Base-by-base conservation (phyloP, 2,113 vertebrate genomes). In the Chaetodon auriga region DNA sequence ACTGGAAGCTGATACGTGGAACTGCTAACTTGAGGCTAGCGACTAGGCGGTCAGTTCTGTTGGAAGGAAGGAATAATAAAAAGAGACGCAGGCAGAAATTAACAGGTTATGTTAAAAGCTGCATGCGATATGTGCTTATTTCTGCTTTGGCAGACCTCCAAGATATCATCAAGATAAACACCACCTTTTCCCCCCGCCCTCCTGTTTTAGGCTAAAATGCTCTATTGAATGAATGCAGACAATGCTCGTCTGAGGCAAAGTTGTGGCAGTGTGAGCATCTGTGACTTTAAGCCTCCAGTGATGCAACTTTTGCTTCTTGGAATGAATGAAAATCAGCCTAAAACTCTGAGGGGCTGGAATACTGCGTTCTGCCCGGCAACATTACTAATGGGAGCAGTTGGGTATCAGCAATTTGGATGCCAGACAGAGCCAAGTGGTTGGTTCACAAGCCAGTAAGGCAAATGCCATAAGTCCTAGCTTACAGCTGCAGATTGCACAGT, bases 301-400 rank as follows among this genome's bases (percentile, higher is more conserved):
- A 75, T 71, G 8, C 25, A 46, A 78, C 60, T 72, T 78, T 78
- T 65, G 54, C 53, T 38, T 65, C 46, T 53, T 65, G n/a, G 57
- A 83, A 69, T 72, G 15, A 81, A 78, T 72, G 35, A 75, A 84
- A 63, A 72, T 77, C 21, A 11, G 4, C 15, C 19, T 64, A 41
- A 84, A 68, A 53, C 13, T 57, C 54, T 69, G 30, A 58, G 41
- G 51, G 58, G 60, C 74, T 70, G 14, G 23, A 83, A 65, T 23
- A 75, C 16, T 36, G 19, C 41, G 25, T 35, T 62, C 70, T 64
- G 57, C 61, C 55, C 19, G 9, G 75, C 41, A 80, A 65, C 58
- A 81, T 60, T 51, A 78, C 19, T 35, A 45, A 69, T 19, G n/a
- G 53, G 54, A 80, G 30, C 75, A 75, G 63, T 66, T 75, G 38